phyloP scores from a whole-genome alignment of 2,113 vertebrate species.

The Phodopus roborovskii region DNA sequence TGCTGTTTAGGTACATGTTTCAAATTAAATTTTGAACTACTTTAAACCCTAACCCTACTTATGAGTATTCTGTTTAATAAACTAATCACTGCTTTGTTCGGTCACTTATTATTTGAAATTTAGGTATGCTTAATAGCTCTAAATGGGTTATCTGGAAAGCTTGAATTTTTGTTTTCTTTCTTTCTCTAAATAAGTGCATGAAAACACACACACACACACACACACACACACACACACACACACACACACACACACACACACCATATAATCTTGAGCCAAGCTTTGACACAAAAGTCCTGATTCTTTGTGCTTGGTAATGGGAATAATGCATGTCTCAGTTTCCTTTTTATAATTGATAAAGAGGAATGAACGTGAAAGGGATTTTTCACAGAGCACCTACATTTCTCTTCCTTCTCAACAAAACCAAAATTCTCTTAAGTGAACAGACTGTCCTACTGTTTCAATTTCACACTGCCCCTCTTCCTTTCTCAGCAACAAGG shows the following conservation, averaged over 20 bases:
- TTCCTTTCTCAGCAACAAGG: background rate
- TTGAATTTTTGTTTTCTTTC: background rate
- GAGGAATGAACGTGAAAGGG: background rate
- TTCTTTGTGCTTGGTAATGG: background rate
- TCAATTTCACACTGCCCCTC: background rate
- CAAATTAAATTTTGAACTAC: constrained; percentile 3
- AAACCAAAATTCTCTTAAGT: background rate
- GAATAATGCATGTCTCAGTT: background rate
- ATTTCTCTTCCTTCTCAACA: background rate
- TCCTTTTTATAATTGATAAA: background rate
- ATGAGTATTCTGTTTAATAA: background rate
- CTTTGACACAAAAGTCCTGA: background rate
- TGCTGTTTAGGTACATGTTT: constrained; percentile 60
- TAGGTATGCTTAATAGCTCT: background rate
- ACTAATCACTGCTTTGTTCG: background rate
- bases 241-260: background rate
- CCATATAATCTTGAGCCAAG: background rate
- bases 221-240: background rate
- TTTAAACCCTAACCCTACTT: background rate
- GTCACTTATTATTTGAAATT: background rate
- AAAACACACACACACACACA: background rate
- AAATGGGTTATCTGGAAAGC: background rate
- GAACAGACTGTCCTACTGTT: background rate
- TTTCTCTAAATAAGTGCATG: background rate
- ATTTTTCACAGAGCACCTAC: background rate